These are phyloP conservation scores for Andricus curvator DNA, from an alignment of 2,888 invertebrate genomes.

Conservation along the genomic window DNA sequence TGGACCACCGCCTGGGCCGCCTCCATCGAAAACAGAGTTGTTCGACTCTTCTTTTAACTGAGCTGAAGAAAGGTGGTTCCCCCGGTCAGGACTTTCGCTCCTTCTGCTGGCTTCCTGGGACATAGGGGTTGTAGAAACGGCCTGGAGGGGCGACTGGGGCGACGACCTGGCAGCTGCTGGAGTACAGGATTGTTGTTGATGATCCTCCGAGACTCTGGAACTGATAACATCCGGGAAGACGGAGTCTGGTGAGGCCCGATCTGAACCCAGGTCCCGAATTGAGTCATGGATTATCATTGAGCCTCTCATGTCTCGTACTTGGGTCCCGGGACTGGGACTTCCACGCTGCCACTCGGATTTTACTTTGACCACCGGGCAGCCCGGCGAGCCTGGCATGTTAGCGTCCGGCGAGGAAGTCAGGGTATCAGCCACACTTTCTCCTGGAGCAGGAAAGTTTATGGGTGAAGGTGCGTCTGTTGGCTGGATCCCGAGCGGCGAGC, in stretches of 20 bases:
- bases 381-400: conserved; percentile 90
- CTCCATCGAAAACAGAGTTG: conserved; percentile 81
- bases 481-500: conserved; percentile 75
- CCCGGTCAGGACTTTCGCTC: conserved; percentile 70
- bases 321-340: conserved; percentile 82
- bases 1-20: conserved; percentile 69
- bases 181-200: conserved; percentile 69
- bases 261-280: conserved; percentile 72
- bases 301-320: conserved; percentile 80
- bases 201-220: conserved; percentile 70
- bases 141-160: conserved; percentile 79
- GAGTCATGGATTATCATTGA: conserved; percentile 69
- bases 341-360: conserved; percentile 78
- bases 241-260: conserved; percentile 81
- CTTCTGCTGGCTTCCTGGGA: conserved; percentile 69
- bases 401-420: conserved; percentile 96
- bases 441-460: conserved; percentile 80
- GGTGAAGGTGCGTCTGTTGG: conserved; percentile 76
- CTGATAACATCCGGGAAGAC: conserved; percentile 82
- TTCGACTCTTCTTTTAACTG: conserved; percentile 79
- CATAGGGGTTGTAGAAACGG: conserved; percentile 74
- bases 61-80: conserved; percentile 68
- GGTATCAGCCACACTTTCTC: conserved; percentile 95
- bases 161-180: conserved; percentile 75
- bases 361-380: conserved; percentile 76